phyloP scores from a whole-genome alignment of 2,797 vertebrate species.

The Thalassophryne amazonica region DNA sequence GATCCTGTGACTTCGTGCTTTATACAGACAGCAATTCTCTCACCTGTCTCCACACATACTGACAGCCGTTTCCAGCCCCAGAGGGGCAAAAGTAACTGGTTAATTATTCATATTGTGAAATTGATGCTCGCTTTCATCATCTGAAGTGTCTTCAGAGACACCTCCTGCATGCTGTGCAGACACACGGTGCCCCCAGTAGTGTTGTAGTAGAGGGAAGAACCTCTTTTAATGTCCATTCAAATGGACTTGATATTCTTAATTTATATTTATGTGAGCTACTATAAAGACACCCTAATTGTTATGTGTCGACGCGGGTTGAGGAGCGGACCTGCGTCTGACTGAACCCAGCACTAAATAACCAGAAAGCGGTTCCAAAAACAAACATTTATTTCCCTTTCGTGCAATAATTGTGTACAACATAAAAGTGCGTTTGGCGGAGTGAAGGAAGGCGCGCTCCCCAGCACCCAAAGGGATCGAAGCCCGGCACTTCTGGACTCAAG shows the following conservation, averaged over 20 bases:
- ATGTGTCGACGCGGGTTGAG: no score
- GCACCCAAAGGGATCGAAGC: no score
- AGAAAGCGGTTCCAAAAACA: no score
- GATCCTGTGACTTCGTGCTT: conserved; percentile 68
- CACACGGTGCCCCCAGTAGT: neutral
- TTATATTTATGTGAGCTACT: conserved; percentile 15
- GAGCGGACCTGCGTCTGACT: no score
- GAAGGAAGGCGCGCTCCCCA: no score
- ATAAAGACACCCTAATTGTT: conserved; percentile 8
- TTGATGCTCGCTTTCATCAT: conserved; percentile 65
- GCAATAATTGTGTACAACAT: no score
- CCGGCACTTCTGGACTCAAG: no score
- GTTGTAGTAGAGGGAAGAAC: neutral
- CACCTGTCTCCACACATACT: conserved; percentile 71
- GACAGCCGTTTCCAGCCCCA: conserved; percentile 48
- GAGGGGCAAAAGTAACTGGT: conserved; percentile 63
- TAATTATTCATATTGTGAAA: conserved; percentile 68
- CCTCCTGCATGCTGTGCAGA: conserved; percentile 33
- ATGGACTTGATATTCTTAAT: conserved; percentile 5
- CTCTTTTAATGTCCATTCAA: conserved; percentile 6
- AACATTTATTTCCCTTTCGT: no score
- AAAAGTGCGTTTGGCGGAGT: no score
- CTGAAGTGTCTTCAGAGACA: conserved; percentile 52
- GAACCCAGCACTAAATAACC: no score
- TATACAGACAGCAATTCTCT: conserved; percentile 72